These are phyloP conservation scores for Lagopus leucura DNA, from an alignment of 2,113 vertebrate species.

Conservation along the genomic window DNA sequence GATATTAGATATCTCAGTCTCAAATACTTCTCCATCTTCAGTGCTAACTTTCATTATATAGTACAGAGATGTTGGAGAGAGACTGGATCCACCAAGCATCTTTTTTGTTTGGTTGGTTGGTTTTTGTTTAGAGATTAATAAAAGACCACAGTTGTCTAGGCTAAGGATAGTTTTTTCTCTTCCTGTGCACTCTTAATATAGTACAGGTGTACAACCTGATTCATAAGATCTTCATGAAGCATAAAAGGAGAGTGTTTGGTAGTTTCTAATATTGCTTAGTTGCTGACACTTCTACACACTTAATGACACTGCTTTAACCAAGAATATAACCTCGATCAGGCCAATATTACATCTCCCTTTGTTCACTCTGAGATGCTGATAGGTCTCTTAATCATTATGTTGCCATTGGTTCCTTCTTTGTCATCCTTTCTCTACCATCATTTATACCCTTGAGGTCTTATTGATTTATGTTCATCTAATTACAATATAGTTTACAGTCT, in stretches of 20 bases:
- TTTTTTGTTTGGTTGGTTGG: neutral
- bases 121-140: neutral
- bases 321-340: neutral
- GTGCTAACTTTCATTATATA: neutral
- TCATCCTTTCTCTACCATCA: conserved; percentile 8
- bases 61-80: neutral
- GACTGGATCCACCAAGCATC: neutral
- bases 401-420: conserved; percentile 27
- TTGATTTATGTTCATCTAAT: conserved; percentile 66
- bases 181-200: neutral
- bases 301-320: neutral
- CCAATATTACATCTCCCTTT: neutral
- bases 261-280: neutral
- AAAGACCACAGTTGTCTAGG: neutral
- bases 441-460: conserved; percentile 34
- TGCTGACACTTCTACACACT: neutral
- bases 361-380: neutral
- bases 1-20: neutral
- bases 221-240: neutral
- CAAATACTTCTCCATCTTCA: neutral
- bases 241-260: neutral
- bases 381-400: neutral
- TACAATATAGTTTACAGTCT: conserved; percentile 61
- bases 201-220: neutral
- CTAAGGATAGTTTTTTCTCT: neutral